Evolutionary conservation across 2,888 invertebrate species (phyloP), one percentile per base, ranked within the genome.

Genomic region (Netelia virgata): DNA sequence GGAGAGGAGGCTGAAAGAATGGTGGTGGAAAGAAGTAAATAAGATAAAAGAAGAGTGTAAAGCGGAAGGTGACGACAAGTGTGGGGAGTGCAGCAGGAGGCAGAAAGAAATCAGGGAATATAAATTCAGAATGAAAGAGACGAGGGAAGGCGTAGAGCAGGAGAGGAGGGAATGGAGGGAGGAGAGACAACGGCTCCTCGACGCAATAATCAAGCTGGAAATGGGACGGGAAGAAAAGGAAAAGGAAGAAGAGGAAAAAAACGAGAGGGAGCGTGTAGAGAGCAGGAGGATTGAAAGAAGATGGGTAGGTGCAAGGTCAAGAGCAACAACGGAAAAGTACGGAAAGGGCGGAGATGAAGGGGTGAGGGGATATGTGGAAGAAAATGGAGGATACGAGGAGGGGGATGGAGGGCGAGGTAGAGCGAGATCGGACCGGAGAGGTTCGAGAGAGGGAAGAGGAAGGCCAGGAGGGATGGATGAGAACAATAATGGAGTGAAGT

Each of bases 111-210:
- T 28, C 28, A 5, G 5, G 28, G 3, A 28, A 5, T 5, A 28
- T 28, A 28, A 41, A n/a, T n/a, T 2, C 20, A 41, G 14, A 36
- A 6, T 63, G n/a, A 63, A 14, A 6, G 41, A 63, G 28, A 1
- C 28, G n/a, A 28, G n/a, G 36, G 16, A 63, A 16, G 14, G 3
- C 5, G 63, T n/a, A 6, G 63, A 28, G 28, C 9, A 41, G 0
- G 41, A 63, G n/a, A 36, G 41, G 16, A 63, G 36, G 11, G 36
- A 36, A 41, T 63, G 63, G 63, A 3, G 36, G 63, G 63, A 36
- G 63, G 63, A 63, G 41, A 9, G 63, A 36, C 63, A 16, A 3
- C 8, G 3, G 63, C 63, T 63, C 28, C 1, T 63, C n/a, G 41
- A 9, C 11, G 41, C 36, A 2, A 16, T 28, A 11, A 63, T 14